Conservation (phyloP, 2,113 vertebrate genomes). For the Haemorhous mexicanus region DNA sequence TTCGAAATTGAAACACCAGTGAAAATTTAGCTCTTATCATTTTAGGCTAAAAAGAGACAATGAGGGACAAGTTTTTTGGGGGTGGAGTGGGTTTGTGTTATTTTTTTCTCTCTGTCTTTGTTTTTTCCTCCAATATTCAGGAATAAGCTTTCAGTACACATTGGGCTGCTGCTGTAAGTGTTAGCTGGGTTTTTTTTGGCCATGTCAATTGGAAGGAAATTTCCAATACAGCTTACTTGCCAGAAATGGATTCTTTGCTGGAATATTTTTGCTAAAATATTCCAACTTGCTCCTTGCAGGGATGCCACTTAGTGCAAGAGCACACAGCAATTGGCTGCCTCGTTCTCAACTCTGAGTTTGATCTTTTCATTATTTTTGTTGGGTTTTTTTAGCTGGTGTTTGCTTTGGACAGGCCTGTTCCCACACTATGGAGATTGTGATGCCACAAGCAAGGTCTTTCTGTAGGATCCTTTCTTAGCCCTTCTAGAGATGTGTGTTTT, state of each 20-base stretch:
- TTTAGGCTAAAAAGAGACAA: not conserved
- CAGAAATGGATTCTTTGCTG: conserved; percentile 24
- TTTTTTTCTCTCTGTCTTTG: not conserved
- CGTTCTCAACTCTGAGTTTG: not conserved
- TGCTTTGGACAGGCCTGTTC: not conserved
- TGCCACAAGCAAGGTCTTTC: not conserved
- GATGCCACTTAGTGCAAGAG: not conserved
- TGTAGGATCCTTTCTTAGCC: not conserved
- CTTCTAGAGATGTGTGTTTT: not conserved
- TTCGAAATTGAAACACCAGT: not conserved
- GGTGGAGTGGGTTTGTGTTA: not conserved
- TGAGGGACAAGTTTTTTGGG: not conserved
- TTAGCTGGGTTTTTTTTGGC: not conserved
- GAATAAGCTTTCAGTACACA: not conserved
- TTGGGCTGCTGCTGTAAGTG: not conserved
- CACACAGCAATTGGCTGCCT: not conserved
- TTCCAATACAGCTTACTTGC: conserved; percentile 35
- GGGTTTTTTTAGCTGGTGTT: not conserved
- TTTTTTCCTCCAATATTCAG: not conserved
- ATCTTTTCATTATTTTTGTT: not conserved
- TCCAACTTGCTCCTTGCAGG: not conserved
- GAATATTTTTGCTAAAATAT: conserved; percentile 10
- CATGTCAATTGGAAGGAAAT: conserved; percentile 16
- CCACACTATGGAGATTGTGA: rapidly evolving
- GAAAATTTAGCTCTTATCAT: not conserved